Evolutionary conservation across 92 coral and sea anemone genomes (phyloP), one percentile per base, ranked within the genome.

Genomic region (Porites rus): DNA sequence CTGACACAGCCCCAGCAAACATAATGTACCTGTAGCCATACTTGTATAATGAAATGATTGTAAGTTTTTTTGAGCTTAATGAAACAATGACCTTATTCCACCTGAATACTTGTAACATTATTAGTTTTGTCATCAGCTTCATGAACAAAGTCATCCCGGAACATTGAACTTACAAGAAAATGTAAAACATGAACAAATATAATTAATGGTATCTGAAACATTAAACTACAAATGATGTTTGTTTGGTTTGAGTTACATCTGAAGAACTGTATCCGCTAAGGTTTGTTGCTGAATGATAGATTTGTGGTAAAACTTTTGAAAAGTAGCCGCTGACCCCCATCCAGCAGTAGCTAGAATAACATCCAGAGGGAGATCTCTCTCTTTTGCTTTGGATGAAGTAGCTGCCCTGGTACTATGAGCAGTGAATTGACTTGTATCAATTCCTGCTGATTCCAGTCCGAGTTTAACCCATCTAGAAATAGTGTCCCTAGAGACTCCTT

Each of bases 401-500:
- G 91, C 91, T 63, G 91, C 91, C 59, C 91, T 74, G 19, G 76
- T 88, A 67, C 66, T 11, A 24, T 24, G 25, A 24, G 25, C 25
- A 24, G 74, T 78, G 20, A 82, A 88, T 60, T 62, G 65, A 80
- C 74, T 65, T 20, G 50, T 74, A 75, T 75, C 88, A 66, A 74
- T 75, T 25, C 88, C 91, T 61, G 83, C 65, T 59, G 68, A 19
- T 20, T 73, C 51, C 46, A 73, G 80, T 31, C 61, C 81, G 24
- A n/a, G 18, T 67, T 84, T n/a, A n/a, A n/a, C n/a, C n/a, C n/a
- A 76, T 54, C 87, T 80, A 20, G 88, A 81, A 22, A 86, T 78
- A 20, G 89, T 81, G 84, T 86, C 88, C 56, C 86, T 69, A 7
- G 80, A 79, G 10, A 86, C 91, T 19, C 80, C 85, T 86, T 91